Evolutionary conservation across 1,140 invertebrate genomes (phyloP).

Genomic region (Scaptomyza pallida): DNA sequence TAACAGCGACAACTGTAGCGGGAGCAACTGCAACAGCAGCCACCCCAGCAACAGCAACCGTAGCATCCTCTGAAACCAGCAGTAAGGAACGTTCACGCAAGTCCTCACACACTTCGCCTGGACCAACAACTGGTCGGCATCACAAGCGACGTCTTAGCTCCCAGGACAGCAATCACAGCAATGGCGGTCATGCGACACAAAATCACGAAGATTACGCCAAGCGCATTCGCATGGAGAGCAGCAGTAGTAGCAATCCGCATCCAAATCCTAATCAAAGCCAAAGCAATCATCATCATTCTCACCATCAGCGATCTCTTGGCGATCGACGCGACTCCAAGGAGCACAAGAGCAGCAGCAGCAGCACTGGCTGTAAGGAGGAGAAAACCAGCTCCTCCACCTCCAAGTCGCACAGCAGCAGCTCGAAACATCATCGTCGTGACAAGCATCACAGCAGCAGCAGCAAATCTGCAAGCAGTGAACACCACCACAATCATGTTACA

Average conservation of each 20-base stretch:
- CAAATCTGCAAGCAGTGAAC: slow-evolving; percentile 26
- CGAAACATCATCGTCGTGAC: slow-evolving; percentile 64
- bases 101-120: slow-evolving; percentile 86
- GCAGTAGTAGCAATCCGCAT: slow-evolving; percentile 13
- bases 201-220: slow-evolving; percentile 87
- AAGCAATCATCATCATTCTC: slow-evolving; percentile 52
- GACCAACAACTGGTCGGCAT: slow-evolving; percentile 83
- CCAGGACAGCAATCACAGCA: slow-evolving; percentile 88
- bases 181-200: slow-evolving; percentile 24
- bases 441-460: slow-evolving; percentile 64
- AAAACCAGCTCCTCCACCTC: slow-evolving; percentile 52
- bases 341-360: slow-evolving; percentile 61
- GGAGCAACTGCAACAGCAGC: slow-evolving; percentile 9
- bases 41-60: background rate
- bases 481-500: slow-evolving; percentile 7
- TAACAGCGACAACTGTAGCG: slow-evolving; percentile 2
- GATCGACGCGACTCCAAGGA: slow-evolving; percentile 91
- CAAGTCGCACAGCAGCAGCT: slow-evolving; percentile 57
- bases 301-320: slow-evolving; percentile 41
- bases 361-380: slow-evolving; percentile 50
- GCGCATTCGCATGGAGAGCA: slow-evolving; percentile 87
- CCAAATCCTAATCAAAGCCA: slow-evolving; percentile 21
- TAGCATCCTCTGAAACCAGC: slow-evolving; percentile 3
- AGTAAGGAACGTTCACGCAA: slow-evolving; percentile 68
- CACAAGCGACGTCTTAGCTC: slow-evolving; percentile 91